These are phyloP conservation scores for Sakesphorus luctuosus DNA, from an alignment of 2,113 vertebrate genomes.

Conservation along the genomic window DNA sequence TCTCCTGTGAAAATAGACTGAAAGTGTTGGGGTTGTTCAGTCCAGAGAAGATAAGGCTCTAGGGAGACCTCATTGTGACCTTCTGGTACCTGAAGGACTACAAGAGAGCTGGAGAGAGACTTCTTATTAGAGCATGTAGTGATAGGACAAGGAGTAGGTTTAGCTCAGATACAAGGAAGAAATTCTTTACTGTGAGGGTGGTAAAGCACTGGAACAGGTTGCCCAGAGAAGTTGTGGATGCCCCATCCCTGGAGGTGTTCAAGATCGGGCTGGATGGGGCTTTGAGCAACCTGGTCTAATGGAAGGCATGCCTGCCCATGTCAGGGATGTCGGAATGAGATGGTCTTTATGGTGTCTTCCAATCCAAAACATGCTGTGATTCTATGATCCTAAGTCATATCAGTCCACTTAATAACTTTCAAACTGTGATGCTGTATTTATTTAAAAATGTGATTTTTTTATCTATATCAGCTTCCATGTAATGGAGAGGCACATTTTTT, in stretches of 20 bases:
- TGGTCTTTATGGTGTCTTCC: background rate
- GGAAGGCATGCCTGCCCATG: background rate
- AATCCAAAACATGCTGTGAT: background rate
- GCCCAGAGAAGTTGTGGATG: background rate
- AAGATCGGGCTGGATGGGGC: background rate
- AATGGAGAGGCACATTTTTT: background rate
- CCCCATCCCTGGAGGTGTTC: background rate
- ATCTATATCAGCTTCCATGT: background rate
- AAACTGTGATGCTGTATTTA: background rate
- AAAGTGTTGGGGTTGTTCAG: background rate
- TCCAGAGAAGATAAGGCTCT: background rate
- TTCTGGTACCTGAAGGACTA: background rate
- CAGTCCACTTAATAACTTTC: background rate
- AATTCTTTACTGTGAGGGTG: background rate
- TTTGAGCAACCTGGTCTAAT: background rate
- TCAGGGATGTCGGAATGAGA: background rate
- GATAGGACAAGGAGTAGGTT: background rate
- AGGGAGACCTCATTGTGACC: background rate
- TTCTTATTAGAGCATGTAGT: background rate
- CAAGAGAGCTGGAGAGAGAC: background rate
- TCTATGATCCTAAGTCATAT: background rate
- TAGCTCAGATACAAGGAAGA: background rate
- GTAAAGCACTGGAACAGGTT: background rate
- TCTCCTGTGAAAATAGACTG: background rate
- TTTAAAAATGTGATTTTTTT: background rate